Conservation (phyloP, 2,888 invertebrate genomes). For the Pseudococcus viburni region DNA sequence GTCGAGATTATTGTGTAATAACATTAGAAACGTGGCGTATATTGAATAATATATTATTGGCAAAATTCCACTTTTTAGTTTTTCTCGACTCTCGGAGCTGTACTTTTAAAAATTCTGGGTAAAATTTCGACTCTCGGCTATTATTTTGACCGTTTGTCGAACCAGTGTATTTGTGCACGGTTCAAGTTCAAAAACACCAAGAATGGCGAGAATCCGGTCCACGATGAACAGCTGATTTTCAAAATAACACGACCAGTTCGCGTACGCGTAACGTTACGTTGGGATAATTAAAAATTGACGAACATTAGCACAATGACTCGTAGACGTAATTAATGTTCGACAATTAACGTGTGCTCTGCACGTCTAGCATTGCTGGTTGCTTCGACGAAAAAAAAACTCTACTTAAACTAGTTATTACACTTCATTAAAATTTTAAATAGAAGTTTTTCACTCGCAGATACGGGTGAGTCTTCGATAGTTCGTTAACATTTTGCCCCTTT, state of each 20-base stretch:
- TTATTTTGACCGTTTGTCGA: background rate
- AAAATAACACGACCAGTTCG: conserved; percentile 22
- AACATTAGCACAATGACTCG: conserved; percentile 52
- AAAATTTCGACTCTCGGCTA: background rate
- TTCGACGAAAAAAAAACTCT: background rate
- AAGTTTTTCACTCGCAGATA: background rate
- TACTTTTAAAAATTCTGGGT: background rate
- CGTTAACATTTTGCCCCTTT: conserved; percentile 42
- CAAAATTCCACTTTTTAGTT: conserved; percentile 22
- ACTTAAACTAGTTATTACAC: conserved; percentile 49
- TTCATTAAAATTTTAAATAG: conserved; percentile 53
- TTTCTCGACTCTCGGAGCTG: background rate
- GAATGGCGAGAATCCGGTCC: conserved; percentile 5
- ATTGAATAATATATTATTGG: conserved; percentile 55
- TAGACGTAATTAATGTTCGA: conserved; percentile 47
- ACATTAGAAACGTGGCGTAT: background rate
- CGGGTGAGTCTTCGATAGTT: conserved; percentile 22
- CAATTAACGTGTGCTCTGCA: conserved; percentile 34
- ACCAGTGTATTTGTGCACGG: background rate
- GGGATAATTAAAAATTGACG: conserved; percentile 35
- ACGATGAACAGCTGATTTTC: conserved; percentile 49
- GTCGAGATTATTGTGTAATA: conserved; percentile 36
- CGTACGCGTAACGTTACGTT: background rate
- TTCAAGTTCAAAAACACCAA: conserved; percentile 26
- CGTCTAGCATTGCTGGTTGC: conserved; percentile 6